Evolutionary conservation across 1,140 invertebrate genomes (phyloP).

Genomic region (Drosophila mojavensis): DNA sequence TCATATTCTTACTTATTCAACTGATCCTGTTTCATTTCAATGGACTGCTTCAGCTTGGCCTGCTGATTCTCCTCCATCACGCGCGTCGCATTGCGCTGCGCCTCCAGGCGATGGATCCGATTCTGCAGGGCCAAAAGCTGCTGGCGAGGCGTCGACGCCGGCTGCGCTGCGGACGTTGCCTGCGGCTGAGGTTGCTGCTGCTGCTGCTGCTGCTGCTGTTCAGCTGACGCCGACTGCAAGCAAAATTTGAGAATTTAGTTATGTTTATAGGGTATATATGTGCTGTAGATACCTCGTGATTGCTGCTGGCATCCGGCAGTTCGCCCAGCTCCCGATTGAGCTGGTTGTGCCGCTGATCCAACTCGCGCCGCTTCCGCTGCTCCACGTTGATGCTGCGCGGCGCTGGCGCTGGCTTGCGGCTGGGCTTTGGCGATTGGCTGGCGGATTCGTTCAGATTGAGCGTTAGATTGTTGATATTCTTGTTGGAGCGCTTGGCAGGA

Average conservation of each 20-base stretch:
- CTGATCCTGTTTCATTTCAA: conserved; percentile 83
- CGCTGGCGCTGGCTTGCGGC: conserved; percentile 73
- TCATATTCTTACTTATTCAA: conserved; percentile 60
- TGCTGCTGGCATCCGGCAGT: conserved; percentile 32
- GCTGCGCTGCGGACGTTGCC: not conserved
- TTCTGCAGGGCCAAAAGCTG: conserved; percentile 69
- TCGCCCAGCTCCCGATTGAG: conserved; percentile 60
- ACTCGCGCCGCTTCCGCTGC: conserved; percentile 84
- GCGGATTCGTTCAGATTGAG: conserved; percentile 58
- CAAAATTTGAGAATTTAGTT: not conserved
- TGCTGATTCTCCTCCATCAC: conserved; percentile 84
- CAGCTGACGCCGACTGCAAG: conserved; percentile 13
- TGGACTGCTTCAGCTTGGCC: conserved; percentile 82
- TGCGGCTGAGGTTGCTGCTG: not conserved
- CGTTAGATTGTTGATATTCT: conserved; percentile 82
- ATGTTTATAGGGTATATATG: not conserved
- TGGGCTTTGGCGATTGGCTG: conserved; percentile 59
- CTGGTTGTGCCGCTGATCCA: conserved; percentile 84
- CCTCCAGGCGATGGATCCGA: conserved; percentile 76
- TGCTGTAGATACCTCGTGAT: conserved; percentile 28
- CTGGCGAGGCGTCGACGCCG: conserved; percentile 19
- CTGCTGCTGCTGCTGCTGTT: not conserved
- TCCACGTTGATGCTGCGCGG: conserved; percentile 85
- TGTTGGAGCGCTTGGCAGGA: conserved; percentile 63
- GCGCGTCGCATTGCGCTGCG: conserved; percentile 80